Percentiles rank a stretch among this genome's conserved stretches.
phyloP scores from a whole-genome alignment of 2,888 invertebrate species.

The Chloromyia formosa region DNA sequence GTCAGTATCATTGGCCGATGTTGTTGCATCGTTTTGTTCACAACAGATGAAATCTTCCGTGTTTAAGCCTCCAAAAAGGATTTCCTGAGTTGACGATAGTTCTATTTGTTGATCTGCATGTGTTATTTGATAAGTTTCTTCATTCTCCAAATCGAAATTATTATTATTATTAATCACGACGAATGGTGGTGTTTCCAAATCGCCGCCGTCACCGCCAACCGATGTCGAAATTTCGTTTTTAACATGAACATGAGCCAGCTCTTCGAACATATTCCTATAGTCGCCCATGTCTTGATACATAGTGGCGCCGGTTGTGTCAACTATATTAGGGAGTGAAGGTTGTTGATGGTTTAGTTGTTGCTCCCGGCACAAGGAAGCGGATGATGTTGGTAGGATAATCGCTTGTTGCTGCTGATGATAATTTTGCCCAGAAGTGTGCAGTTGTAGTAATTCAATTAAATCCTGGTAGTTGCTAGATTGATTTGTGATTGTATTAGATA shows the following conservation, averaged over 20 bases:
- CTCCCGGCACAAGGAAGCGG: not conserved
- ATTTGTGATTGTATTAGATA: conserved; percentile 4
- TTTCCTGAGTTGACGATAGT: conserved; percentile 29
- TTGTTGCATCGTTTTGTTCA: not conserved
- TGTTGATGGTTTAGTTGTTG: too few relatives aligned
- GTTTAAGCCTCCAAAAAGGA: conserved; percentile 13
- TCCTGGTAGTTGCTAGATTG: too few relatives aligned
- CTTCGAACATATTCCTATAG: not conserved
- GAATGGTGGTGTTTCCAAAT: not conserved
- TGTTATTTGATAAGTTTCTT: conserved; percentile 14
- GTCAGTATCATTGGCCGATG: not conserved
- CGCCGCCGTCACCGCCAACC: not conserved
- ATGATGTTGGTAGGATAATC: not conserved
- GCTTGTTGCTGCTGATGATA: not conserved
- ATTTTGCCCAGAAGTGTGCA: not conserved
- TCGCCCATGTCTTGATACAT: not conserved
- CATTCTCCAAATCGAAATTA: not conserved
- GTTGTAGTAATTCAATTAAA: not conserved
- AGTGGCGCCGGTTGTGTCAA: not conserved
- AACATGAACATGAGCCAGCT: not conserved
- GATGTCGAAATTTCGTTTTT: not conserved
- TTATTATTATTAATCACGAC: not conserved
- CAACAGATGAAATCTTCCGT: conserved; percentile 3
- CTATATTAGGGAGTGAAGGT: not conserved
- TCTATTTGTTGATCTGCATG: not conserved